phyloP scores from a whole-genome alignment of 2,113 vertebrate genomes.

The Misgurnus anguillicaudatus region DNA sequence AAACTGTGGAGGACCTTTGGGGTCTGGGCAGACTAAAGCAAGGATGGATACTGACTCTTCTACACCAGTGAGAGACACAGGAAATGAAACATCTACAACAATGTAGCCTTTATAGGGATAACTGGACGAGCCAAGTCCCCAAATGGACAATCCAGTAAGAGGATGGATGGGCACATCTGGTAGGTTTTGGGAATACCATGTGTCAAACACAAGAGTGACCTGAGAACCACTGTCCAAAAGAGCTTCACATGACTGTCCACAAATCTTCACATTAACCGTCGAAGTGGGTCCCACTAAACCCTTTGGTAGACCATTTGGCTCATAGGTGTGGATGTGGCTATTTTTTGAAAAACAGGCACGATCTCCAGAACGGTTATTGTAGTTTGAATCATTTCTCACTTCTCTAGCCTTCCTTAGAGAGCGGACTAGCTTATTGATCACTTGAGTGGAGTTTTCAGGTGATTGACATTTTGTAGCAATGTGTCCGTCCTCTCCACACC shows the following conservation, averaged over 20 bases:
- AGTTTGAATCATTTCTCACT: too few species aligned
- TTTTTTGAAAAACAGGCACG: too few species aligned
- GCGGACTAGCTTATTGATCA: neutral
- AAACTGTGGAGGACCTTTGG: neutral
- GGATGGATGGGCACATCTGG: neutral
- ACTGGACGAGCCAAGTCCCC: constrained; percentile 39
- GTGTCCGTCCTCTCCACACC: neutral
- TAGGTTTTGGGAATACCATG: neutral
- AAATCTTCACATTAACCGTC: neutral
- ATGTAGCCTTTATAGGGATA: constrained; percentile 37
- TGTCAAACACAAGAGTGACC: neutral
- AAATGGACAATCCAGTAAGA: constrained; percentile 30
- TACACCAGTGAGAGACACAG: neutral
- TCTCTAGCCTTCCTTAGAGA: too few species aligned
- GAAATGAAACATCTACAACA: neutral
- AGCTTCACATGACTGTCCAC: neutral
- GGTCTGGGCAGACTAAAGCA: neutral
- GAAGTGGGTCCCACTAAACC: neutral
- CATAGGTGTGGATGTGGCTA: too few species aligned
- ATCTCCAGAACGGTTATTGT: too few species aligned
- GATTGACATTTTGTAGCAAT: neutral
- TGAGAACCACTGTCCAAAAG: neutral
- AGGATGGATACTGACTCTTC: neutral
- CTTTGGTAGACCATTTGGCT: neutral
- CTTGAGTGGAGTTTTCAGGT: neutral